A percentile compares a stretch with the other conserved stretches of the same genome.
Evolutionary conservation across 2,113 vertebrate genomes (phyloP).

Genomic region (Siniperca knerii): DNA sequence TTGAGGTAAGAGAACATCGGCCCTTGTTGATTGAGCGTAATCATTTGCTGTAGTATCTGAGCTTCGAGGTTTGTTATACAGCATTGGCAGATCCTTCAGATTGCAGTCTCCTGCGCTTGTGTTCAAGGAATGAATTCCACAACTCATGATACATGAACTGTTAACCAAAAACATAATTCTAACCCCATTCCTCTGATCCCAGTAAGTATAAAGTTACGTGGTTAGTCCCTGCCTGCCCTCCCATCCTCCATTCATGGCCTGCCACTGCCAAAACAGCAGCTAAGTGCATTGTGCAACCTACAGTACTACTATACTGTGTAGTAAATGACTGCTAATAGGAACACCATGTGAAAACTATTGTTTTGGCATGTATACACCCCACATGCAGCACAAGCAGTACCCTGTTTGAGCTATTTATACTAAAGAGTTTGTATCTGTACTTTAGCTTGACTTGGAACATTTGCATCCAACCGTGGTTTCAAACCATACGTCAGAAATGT

Average conservation of each 20-base stretch:
- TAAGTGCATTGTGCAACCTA: slow-evolving; percentile 59
- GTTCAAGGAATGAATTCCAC: background rate
- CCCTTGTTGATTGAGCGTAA: slow-evolving; percentile 22
- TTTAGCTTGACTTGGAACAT: background rate
- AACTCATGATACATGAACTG: slow-evolving; percentile 19
- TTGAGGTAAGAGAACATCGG: slow-evolving; percentile 50
- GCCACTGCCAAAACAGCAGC: slow-evolving; percentile 51
- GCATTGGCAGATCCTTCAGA: slow-evolving; percentile 7
- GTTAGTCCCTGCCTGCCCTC: slow-evolving; percentile 10
- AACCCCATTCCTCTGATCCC: slow-evolving; percentile 2
- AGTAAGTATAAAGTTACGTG: slow-evolving; percentile 13
- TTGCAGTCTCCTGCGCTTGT: background rate
- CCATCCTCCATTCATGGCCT: slow-evolving; percentile 1
- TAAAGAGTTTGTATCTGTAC: background rate
- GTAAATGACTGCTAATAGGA: slow-evolving; percentile 19
- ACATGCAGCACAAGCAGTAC: slow-evolving; percentile 7
- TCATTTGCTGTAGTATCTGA: background rate
- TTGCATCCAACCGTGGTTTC: slow-evolving; percentile 12
- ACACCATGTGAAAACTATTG: slow-evolving; percentile 22
- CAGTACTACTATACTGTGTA: slow-evolving; percentile 13
- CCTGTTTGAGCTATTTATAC: slow-evolving; percentile 5
- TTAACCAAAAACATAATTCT: background rate
- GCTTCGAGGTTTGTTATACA: background rate
- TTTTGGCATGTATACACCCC: slow-evolving; percentile 50
- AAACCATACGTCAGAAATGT: slow-evolving; percentile 16